Percentiles rank a stretch among this genome's conserved stretches.
These are phyloP conservation scores for Lepus timidus DNA, from an alignment of 2,113 vertebrate species.

Conservation along the genomic window DNA sequence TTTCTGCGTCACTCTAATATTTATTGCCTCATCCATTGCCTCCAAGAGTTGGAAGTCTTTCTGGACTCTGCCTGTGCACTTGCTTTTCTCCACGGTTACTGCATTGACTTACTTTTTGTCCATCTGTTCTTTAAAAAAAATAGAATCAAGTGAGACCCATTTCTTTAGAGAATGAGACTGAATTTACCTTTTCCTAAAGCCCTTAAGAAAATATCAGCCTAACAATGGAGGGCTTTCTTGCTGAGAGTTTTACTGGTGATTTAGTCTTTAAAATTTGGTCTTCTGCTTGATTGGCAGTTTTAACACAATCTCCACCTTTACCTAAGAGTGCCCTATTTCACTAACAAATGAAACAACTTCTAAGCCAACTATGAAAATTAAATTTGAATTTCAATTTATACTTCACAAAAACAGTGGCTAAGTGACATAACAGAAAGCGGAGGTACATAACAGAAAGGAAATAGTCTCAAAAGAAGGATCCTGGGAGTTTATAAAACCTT, in stretches of 20 bases:
- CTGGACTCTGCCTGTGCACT: neutral
- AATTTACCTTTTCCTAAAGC: conserved; percentile 58
- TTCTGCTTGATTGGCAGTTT: conserved; percentile 47
- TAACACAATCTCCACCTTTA: conserved; percentile 16
- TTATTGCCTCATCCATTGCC: neutral
- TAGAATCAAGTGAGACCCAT: neutral
- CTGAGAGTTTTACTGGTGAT: neutral
- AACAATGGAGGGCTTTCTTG: conserved; percentile 54
- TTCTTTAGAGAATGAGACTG: conserved; percentile 63
- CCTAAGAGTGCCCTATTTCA: conserved; percentile 22
- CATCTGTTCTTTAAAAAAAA: conserved; percentile 21
- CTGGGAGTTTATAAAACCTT: conserved; percentile 69
- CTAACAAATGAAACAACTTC: conserved; percentile 38
- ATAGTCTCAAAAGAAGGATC: conserved; percentile 64
- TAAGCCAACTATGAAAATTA: conserved; percentile 37
- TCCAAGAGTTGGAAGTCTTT: neutral
- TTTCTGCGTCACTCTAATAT: conserved; percentile 26
- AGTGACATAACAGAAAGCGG: neutral
- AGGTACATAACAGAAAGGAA: conserved; percentile 44
- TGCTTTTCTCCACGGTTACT: neutral
- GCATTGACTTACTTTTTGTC: conserved; percentile 33
- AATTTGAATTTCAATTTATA: conserved; percentile 57
- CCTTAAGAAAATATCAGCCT: conserved; percentile 35
- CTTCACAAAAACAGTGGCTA: conserved; percentile 28
- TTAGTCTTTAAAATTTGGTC: neutral